Conservation (phyloP, 2,888 invertebrate species). For the Mylabris sibirica region DNA sequence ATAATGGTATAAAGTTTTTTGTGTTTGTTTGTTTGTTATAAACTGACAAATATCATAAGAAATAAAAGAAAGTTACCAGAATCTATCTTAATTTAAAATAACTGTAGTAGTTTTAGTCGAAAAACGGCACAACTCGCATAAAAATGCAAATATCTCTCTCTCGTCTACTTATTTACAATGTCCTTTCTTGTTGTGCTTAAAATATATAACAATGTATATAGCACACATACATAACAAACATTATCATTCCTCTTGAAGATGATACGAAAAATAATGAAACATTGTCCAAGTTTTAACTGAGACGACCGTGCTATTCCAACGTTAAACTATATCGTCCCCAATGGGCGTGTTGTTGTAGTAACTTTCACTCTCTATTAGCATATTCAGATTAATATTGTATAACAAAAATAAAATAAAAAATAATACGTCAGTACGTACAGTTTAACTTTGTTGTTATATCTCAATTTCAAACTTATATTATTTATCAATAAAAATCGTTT, state of each 20-base stretch:
- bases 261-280: slow-evolving; percentile 57
- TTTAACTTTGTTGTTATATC: neutral
- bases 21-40: slow-evolving; percentile 32
- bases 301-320: slow-evolving; percentile 33
- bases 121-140: slow-evolving; percentile 55
- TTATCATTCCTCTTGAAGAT: slow-evolving; percentile 56
- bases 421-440: neutral
- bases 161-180: slow-evolving; percentile 22
- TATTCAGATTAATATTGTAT: slow-evolving; percentile 41
- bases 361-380: slow-evolving; percentile 49
- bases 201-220: slow-evolving; percentile 48
- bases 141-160: slow-evolving; percentile 55
- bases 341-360: slow-evolving; percentile 42
- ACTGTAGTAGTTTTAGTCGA: slow-evolving; percentile 52
- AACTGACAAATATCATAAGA: slow-evolving; percentile 35
- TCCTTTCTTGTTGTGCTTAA: slow-evolving; percentile 47
- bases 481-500: too few species aligned
- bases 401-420: neutral
- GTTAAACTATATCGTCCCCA: slow-evolving; percentile 45
- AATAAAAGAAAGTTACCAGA: slow-evolving; percentile 48
- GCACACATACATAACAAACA: slow-evolving; percentile 47
- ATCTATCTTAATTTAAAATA: slow-evolving; percentile 54
- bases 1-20: slow-evolving; percentile 29
- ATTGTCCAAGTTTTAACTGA: slow-evolving; percentile 53
- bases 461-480: too few species aligned